Evolutionary conservation across 2,888 invertebrate genomes (phyloP), one percentile per base, ranked within the genome.

Genomic region (Ctena decussata): DNA sequence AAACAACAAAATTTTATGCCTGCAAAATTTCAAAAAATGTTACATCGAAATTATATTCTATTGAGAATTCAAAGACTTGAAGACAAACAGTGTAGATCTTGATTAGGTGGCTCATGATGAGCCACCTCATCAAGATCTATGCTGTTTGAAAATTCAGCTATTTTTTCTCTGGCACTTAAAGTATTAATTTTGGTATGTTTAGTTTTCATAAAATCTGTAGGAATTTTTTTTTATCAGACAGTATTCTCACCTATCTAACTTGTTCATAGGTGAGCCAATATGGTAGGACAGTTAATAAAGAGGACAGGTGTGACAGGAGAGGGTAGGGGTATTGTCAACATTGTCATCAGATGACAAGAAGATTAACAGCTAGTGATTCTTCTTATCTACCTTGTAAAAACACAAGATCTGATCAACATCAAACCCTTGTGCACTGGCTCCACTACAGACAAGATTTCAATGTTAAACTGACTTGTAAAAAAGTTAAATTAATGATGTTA

Each of bases 271-370:
- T 5, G 15, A 65, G 65, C 21, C 32, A 15, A 30, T 65, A 65
- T 65, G 65, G 65, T 35, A 65, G 15, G 27, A 57, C 32, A 65
- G 65, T 2, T 30, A 57, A 44, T 53, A 49, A 49, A 24, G 37
- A 44, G 71, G 65, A 24, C 73, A 80, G 80, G 80, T 80, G 80
- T 80, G 80, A 74, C 74, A 80, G 39, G 18, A 35, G 27, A 30
- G 44, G 44, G 69, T 41, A 35, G 69, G 74, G 73, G 74, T 80
- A 80, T 74, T 74, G 80, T 65, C 65, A 65, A 65, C 35, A 65
- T 18, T 65, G 65, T 65, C 65, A 65, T 65, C 35, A 35, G 6
- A 65, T 65, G 65, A 65, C 65, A 65, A 65, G 65, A 65, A 65
- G 65, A 65, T 65, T 65, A 65, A 65, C 65, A 65, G 65, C 65